Conservation (phyloP, 1,140 invertebrate genomes). For the Antheraea mylitta region DNA sequence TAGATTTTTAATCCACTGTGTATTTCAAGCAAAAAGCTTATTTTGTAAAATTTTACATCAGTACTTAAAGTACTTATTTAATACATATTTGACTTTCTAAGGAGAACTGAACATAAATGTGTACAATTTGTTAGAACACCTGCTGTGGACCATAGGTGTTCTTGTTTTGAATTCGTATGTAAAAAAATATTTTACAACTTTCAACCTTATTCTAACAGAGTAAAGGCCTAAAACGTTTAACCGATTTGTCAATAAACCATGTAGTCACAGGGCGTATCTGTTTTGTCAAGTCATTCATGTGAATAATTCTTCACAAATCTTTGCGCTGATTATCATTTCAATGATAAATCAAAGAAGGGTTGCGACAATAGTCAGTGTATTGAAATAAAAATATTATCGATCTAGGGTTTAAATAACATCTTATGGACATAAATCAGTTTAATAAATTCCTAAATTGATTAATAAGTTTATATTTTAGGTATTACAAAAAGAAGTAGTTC, state of each 20-base stretch:
- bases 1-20: no score
- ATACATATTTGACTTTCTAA: slow-evolving; percentile 42
- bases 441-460: background rate
- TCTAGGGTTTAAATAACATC: background rate
- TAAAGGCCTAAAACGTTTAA: slow-evolving; percentile 23
- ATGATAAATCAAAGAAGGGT: slow-evolving; percentile 67
- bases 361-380: slow-evolving; percentile 38
- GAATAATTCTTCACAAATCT: slow-evolving; percentile 72
- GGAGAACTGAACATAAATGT: slow-evolving; percentile 46
- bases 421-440: background rate
- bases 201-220: slow-evolving; percentile 21
- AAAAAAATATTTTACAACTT: slow-evolving; percentile 11
- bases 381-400: slow-evolving; percentile 20
- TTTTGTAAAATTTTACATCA: no score
- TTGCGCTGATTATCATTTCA: slow-evolving; percentile 75
- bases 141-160: slow-evolving; percentile 64
- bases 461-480: no score
- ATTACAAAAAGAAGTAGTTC: no score
- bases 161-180: slow-evolving; percentile 36
- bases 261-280: slow-evolving; percentile 75
- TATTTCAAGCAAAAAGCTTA: no score
- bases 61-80: slow-evolving; percentile 9
- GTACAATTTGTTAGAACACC: slow-evolving; percentile 57
- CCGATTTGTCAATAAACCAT: slow-evolving; percentile 29
- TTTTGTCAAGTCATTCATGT: slow-evolving; percentile 70